These are phyloP conservation scores for Syrmaticus mikado DNA, from an alignment of 2,113 vertebrate species.

Conservation along the genomic window DNA sequence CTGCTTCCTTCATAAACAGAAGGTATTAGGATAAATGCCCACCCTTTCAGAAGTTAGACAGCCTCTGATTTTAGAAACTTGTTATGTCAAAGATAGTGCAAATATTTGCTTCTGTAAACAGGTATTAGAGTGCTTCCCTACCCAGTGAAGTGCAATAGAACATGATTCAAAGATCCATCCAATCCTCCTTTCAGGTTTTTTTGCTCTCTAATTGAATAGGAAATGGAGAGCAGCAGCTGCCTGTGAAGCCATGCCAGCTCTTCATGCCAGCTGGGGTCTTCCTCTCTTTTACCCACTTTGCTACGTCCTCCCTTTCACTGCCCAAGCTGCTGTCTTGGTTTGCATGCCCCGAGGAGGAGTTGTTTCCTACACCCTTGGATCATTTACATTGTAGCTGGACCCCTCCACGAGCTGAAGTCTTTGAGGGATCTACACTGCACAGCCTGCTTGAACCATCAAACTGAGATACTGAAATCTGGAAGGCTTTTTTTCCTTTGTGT, in stretches of 20 bases:
- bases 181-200: not conserved
- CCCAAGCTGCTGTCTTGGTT: not conserved
- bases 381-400: not conserved
- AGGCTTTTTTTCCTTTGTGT: not conserved
- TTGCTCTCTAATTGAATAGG: not conserved
- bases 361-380: not conserved
- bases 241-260: rapidly evolving
- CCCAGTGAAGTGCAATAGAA: not conserved
- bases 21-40: not conserved
- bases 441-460: not conserved
- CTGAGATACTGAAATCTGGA: conserved; percentile 13
- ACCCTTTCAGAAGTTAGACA: not conserved
- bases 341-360: not conserved
- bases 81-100: not conserved
- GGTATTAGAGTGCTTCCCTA: not conserved
- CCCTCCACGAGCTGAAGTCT: not conserved
- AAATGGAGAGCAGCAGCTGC: not conserved
- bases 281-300: not conserved
- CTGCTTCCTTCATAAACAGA: not conserved
- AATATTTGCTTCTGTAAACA: not conserved
- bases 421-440: not conserved
- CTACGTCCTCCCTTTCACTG: not conserved
- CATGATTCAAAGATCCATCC: not conserved
- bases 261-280: not conserved
- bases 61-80: not conserved